Evolutionary conservation across 2,888 invertebrate genomes (phyloP).

Genomic region (Nomada lathburiana): DNA sequence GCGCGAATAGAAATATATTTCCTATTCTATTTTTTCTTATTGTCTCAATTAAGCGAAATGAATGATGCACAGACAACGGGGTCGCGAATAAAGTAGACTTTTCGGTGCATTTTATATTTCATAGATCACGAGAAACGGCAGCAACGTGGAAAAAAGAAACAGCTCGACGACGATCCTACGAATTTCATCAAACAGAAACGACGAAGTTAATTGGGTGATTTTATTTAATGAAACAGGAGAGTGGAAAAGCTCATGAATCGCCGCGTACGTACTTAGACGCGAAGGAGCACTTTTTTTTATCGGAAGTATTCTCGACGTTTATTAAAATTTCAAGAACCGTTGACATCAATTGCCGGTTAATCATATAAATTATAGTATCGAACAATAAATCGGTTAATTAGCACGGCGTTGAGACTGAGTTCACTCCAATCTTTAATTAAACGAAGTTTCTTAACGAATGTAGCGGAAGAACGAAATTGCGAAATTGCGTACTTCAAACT

Average conservation of each 20-base stretch:
- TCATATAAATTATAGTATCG: not conserved
- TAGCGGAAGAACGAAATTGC: not conserved
- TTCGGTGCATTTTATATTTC: too few species aligned
- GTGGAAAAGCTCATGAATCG: too few species aligned
- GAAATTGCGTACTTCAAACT: too few species aligned
- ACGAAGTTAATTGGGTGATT: not conserved
- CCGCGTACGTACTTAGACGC: not conserved
- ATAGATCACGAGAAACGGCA: too few species aligned
- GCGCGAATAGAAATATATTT: not conserved
- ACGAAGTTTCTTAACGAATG: not conserved
- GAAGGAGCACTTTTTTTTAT: not conserved
- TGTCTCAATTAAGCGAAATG: too few species aligned
- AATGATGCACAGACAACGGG: too few species aligned
- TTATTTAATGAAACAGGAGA: not conserved
- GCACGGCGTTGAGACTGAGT: not conserved
- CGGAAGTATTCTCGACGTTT: not conserved
- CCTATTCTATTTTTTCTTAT: too few species aligned
- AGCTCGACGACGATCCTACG: not conserved
- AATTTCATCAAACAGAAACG: not conserved
- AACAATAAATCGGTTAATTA: not conserved
- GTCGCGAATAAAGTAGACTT: too few species aligned
- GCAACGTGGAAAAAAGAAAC: not conserved
- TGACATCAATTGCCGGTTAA: not conserved
- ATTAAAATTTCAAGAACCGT: conserved; percentile 2
- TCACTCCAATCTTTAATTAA: not conserved